Evolutionary conservation across 2,797 vertebrate genomes (phyloP), one percentile per base, ranked within the genome.

Genomic region (Notamacropus eugenii): DNA sequence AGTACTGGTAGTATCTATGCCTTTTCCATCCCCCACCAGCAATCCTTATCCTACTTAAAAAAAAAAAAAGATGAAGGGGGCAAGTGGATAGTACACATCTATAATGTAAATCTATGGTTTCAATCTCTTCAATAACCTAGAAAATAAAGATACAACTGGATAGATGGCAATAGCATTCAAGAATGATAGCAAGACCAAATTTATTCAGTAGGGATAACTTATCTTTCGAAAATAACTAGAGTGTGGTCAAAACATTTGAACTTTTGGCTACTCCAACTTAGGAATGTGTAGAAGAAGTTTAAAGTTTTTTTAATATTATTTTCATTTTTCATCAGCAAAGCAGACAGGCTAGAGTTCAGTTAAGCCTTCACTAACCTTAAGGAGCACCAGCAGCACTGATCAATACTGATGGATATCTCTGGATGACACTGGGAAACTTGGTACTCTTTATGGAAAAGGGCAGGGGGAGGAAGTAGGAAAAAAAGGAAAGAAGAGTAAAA

Each of bases 181-280:
- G 92, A 87, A 94, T 93, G 90, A 90, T 10, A 93, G 27, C 91
- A 94, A 54, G 90, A 92, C 5, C 92, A 55, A 94, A 95, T 67
- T 87, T 96, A 46, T 57, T 96, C 54, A 67, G 29, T 95, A 92
- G 94, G 67, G 29, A 96, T 92, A 82, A 92, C 52, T 96, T 55
- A 90, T 90, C 67, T 82, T 58, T 94, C 62, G 94, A 95, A 95
- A 95, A 95, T 91, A 94, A 40, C 91, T 92, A 29, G 87, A 92
- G 90, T 0, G 55, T 1, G 95, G 50, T 96, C 82, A 92, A 93
- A 96, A 93, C 28, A 90, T 3, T 82, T 50, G 50, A 46, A 87
- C 40, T 58, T 55, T 91, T 90, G 91, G 40, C 91, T 74, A 4
- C 54, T 95, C 46, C 0, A 50, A 50, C 82, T 92, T 0, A 29